Percentiles rank a stretch among this genome's conserved stretches.
Conservation (phyloP, 2,113 vertebrate genomes). For the Numida meleagris region DNA sequence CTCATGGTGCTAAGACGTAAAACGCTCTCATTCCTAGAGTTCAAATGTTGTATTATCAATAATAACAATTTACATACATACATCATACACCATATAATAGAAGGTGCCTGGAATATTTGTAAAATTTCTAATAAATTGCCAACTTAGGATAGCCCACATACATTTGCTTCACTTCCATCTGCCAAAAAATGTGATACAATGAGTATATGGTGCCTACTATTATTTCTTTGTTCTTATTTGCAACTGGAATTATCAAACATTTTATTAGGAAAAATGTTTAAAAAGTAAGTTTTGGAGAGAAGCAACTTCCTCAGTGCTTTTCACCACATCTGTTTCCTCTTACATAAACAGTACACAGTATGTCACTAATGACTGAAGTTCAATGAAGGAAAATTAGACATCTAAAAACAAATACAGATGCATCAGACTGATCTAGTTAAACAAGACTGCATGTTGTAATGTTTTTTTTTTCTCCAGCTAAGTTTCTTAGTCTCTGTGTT, state of each 20-base stretch:
- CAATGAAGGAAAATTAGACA: neutral
- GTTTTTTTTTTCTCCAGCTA: neutral
- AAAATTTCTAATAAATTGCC: constrained; percentile 25
- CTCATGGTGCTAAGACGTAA: neutral
- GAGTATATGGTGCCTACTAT: neutral
- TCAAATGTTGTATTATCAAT: neutral
- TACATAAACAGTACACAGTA: neutral
- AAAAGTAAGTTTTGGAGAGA: neutral
- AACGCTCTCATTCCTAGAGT: neutral
- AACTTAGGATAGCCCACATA: constrained; percentile 32
- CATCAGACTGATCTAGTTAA: neutral
- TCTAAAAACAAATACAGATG: neutral
- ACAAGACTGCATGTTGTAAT: neutral
- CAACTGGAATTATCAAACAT: neutral
- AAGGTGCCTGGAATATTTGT: neutral
- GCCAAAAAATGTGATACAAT: neutral
- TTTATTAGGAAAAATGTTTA: neutral
- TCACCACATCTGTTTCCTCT: neutral
- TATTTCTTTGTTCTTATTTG: constrained; percentile 15
- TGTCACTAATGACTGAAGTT: neutral
- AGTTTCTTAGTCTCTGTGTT: neutral
- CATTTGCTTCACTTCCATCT: constrained; percentile 28
- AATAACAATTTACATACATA: neutral
- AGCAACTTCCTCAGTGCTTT: neutral
- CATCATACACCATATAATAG: neutral